Base-by-base conservation (phyloP, 2,797 vertebrate species). In the Rhinatrema bivittatum region DNA sequence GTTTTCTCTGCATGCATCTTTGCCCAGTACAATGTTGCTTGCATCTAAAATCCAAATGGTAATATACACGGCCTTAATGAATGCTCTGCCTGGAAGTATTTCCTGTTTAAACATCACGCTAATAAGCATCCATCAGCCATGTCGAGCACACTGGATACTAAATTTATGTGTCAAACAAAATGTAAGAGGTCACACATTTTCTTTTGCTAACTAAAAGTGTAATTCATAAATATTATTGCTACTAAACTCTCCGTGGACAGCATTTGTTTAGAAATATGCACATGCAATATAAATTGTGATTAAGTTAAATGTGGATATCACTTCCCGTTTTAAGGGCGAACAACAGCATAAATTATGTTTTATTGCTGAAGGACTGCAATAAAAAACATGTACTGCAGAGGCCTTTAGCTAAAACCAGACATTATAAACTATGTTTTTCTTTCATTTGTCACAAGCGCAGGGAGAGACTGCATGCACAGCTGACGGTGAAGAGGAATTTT, bases 211-310 rank as follows among this genome's bases (percentile, higher is more conserved):
- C 82, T 86, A 85, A 86, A 85, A 86, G 84, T 86, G 77, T 78
- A 76, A 82, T 86, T 82, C 80, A 80, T 84, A 86, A 86, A 86
- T 86, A 86, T 86, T 86, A 85, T 84, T 86, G 79, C 79, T 80
- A 81, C 78, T 81, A 81, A 82, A 73, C 74, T 74, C 81, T 84
- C 79, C 79, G 76, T 82, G 75, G 80, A 83, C 80, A 73, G 72
- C 78, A 63, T 66, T 83, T 86, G 82, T 85, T 86, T 86, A 81
- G 76, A 82, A 80, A 79, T 85, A 82, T 82, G 78, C 74, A 78
- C 83, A 80, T 81, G 79, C 80, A 82, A 76, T 76, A 82, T 85
- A 86, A 86, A 85, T 85, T 82, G 81, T 82, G 81, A 82, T 85
- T 74, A 76, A 75, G 56, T 76, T 81, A 83, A 84, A 82, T 82